Evolutionary conservation across 2,797 vertebrate genomes (phyloP).

Genomic region (Myioborus miniatus): DNA sequence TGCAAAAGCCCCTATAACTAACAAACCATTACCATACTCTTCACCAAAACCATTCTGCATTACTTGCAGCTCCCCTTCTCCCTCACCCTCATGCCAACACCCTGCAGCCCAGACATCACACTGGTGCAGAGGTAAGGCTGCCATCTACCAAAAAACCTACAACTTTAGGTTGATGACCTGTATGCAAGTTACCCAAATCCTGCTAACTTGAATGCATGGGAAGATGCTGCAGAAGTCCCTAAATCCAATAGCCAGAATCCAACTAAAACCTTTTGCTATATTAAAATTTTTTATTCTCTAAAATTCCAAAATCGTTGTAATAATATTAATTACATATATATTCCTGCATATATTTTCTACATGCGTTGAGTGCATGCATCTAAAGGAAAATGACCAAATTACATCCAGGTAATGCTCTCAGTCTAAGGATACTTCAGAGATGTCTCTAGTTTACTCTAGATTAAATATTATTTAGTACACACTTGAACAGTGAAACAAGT

Average conservation of each 20-base stretch:
- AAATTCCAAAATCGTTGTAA: background rate
- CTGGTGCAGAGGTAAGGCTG: background rate
- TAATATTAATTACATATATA: background rate
- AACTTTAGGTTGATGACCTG: background rate
- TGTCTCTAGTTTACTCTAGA: background rate
- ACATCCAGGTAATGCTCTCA: background rate
- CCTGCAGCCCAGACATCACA: background rate
- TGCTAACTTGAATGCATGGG: fast-evolving
- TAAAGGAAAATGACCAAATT: slow-evolving; percentile 9
- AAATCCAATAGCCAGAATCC: background rate
- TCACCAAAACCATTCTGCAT: background rate
- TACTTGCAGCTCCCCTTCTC: background rate
- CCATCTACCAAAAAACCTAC: background rate
- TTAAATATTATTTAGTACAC: background rate
- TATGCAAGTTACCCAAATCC: background rate
- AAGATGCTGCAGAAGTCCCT: background rate
- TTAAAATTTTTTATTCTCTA: background rate
- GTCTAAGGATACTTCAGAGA: background rate
- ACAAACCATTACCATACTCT: background rate
- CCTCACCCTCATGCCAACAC: fast-evolving
- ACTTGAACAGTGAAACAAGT: background rate
- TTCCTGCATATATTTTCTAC: background rate
- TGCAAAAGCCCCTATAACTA: background rate
- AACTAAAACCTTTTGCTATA: background rate
- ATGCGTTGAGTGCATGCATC: background rate